Conservation (phyloP, 2,888 invertebrate genomes). For the Cephus rjabovi region DNA sequence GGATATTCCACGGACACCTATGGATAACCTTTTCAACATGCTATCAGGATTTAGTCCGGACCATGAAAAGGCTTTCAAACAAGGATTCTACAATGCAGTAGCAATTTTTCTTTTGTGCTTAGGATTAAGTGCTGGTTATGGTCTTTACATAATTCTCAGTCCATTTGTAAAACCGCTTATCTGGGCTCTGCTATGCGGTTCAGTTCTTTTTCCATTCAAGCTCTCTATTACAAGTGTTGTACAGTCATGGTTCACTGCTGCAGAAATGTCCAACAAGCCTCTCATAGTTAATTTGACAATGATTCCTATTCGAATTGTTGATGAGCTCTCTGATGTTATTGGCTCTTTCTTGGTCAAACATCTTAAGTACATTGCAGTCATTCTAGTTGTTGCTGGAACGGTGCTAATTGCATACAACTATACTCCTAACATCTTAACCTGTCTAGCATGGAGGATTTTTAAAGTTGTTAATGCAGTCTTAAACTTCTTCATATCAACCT, state of each 20-base stretch:
- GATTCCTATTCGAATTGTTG: constrained; percentile 81
- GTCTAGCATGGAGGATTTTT: constrained; percentile 71
- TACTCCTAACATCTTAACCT: constrained; percentile 75
- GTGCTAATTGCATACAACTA: constrained; percentile 77
- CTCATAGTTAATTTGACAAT: constrained; percentile 73
- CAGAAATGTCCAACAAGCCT: constrained; percentile 77
- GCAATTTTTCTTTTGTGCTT: constrained; percentile 81
- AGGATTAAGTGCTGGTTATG: constrained; percentile 78
- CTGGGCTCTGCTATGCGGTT: constrained; percentile 97
- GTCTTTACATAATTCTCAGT: constrained; percentile 86
- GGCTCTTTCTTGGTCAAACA: constrained; percentile 79
- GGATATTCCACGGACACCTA: constrained; percentile 70
- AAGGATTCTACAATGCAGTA: constrained; percentile 90
- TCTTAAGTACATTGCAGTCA: constrained; percentile 71
- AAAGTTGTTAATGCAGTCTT: constrained; percentile 68
- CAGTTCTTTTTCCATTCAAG: constrained; percentile 96
- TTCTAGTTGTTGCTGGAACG: constrained; percentile 66
- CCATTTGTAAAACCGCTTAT: constrained; percentile 94
- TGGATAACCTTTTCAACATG: constrained; percentile 78
- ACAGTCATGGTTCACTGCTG: constrained; percentile 81
- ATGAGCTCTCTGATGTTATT: constrained; percentile 80
- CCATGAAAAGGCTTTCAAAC: constrained; percentile 90
- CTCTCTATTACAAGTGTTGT: constrained; percentile 80
- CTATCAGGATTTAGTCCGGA: constrained; percentile 78
- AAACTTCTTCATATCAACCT: constrained; percentile 68